Conservation (phyloP, 1,140 invertebrate genomes). For the Panagrolaimus sp. region DNA sequence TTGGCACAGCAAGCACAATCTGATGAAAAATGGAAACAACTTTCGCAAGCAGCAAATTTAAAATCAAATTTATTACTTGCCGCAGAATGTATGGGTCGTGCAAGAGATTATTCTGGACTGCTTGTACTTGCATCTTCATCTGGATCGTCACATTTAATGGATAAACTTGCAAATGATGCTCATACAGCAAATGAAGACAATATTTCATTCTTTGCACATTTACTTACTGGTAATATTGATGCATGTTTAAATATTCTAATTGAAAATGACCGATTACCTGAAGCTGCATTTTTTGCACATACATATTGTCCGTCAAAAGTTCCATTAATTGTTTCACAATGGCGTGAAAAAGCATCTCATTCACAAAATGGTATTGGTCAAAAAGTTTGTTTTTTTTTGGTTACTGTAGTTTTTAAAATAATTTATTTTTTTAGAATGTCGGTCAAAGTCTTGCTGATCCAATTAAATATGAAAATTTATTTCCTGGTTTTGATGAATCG, state of each 20-base stretch:
- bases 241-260: slow-evolving; percentile 86
- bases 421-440: slow-evolving; percentile 42
- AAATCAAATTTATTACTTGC: slow-evolving; percentile 77
- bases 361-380: slow-evolving; percentile 33
- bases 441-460: slow-evolving; percentile 85
- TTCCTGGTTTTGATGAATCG: slow-evolving; percentile 75
- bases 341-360: slow-evolving; percentile 32
- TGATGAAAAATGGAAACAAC: slow-evolving; percentile 89
- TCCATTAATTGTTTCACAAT: slow-evolving; percentile 68
- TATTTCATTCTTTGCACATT: slow-evolving; percentile 84
- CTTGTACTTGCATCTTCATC: slow-evolving; percentile 82
- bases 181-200: slow-evolving; percentile 74
- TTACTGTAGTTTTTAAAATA: neutral
- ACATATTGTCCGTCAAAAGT: slow-evolving; percentile 89
- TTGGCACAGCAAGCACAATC: slow-evolving; percentile 73
- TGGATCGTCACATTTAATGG: slow-evolving; percentile 43
- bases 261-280: slow-evolving; percentile 77
- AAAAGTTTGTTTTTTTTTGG: slow-evolving; percentile 34
- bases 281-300: slow-evolving; percentile 61
- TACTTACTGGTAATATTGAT: slow-evolving; percentile 80
- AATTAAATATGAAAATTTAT: slow-evolving; percentile 88
- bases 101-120: slow-evolving; percentile 85
- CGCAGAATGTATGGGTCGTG: slow-evolving; percentile 84
- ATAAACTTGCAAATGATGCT: slow-evolving; percentile 65
- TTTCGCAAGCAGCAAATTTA: slow-evolving; percentile 72